Conservation (phyloP, 2,113 vertebrate species). For the Tyto alba region DNA sequence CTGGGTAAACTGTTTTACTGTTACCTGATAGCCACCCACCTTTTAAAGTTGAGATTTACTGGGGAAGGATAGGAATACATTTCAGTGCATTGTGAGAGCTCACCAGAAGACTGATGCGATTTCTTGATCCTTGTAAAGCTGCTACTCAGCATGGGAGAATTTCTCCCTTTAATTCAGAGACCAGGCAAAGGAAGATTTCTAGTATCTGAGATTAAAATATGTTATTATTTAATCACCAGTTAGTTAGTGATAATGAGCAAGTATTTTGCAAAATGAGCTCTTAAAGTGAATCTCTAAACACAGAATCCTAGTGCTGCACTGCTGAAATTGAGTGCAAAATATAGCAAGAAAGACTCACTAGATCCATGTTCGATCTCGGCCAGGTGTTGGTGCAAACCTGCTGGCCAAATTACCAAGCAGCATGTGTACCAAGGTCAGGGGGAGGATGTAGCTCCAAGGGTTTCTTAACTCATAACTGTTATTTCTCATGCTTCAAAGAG, state of each 20-base stretch:
- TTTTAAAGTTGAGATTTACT: background rate
- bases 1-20: background rate
- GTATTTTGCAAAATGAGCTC: slow-evolving; percentile 10
- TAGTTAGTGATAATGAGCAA: background rate
- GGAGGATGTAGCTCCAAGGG: background rate
- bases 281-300: background rate
- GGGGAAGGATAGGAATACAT: background rate
- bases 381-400: background rate
- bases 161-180: background rate
- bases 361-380: background rate
- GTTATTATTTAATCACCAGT: slow-evolving; percentile 23
- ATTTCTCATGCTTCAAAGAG: background rate
- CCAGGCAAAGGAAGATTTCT: background rate
- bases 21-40: background rate
- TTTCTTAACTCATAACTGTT: background rate
- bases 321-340: background rate
- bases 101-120: background rate
- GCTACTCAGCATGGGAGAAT: background rate
- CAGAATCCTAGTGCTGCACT: background rate
- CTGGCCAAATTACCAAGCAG: background rate
- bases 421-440: background rate
- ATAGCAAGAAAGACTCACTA: fast-evolving
- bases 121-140: background rate
- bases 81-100: background rate
- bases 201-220: background rate